Conservation (phyloP, 2,113 vertebrate species). For the Myrmecobius fasciatus region DNA sequence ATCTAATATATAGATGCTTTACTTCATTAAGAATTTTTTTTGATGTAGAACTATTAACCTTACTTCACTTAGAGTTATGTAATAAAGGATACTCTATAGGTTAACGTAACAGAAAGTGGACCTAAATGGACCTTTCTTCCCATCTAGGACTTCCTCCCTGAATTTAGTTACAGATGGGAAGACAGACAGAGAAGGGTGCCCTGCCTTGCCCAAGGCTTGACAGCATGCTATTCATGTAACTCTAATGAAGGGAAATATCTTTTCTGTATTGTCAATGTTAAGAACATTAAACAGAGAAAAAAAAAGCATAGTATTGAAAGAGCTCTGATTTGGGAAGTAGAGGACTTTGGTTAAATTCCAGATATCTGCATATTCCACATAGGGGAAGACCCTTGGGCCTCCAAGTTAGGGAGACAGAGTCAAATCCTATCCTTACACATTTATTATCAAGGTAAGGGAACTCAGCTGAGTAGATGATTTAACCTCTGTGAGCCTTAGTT, state of each 20-base stretch:
- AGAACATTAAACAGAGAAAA: background rate
- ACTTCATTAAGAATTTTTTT: slow-evolving; percentile 6
- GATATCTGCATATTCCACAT: background rate
- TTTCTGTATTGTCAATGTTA: background rate
- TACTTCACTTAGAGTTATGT: slow-evolving; percentile 18
- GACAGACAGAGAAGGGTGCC: background rate
- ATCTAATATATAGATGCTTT: background rate
- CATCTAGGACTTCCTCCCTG: background rate
- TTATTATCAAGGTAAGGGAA: background rate
- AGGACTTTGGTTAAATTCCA: background rate
- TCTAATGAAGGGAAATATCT: background rate
- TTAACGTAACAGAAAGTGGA: background rate
- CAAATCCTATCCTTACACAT: background rate
- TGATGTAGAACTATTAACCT: slow-evolving; percentile 1
- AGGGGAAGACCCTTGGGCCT: background rate
- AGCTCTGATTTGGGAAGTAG: background rate
- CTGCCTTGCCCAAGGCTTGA: background rate
- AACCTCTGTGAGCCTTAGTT: background rate
- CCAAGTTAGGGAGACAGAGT: background rate
- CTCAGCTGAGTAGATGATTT: background rate
- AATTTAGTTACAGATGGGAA: background rate
- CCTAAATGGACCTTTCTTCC: background rate
- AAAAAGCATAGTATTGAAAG: background rate
- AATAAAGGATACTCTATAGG: background rate
- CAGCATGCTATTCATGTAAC: background rate